phyloP scores from a whole-genome alignment of 2,797 vertebrate species.

The Notolabrus celidotus region DNA sequence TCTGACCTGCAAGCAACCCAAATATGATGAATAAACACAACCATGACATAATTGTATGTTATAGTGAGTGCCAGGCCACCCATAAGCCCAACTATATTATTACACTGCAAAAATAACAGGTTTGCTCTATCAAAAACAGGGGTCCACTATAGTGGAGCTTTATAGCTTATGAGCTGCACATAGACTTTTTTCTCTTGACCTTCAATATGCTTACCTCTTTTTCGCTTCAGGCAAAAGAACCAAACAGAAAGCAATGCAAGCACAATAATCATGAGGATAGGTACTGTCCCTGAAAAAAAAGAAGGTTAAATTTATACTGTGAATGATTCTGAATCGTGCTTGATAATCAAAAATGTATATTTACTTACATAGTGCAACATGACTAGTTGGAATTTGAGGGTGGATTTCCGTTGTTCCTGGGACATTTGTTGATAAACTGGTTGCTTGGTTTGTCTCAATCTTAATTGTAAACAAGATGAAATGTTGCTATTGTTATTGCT shows the following conservation, averaged over 20 bases:
- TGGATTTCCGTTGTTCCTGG: too few species aligned
- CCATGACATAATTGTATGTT: background rate
- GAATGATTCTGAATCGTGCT: background rate
- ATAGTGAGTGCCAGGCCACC: background rate
- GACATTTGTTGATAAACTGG: rapidly evolving
- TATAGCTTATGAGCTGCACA: background rate
- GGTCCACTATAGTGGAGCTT: background rate
- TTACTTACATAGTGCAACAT: background rate
- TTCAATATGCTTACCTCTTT: conserved; percentile 41
- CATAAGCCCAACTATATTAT: background rate
- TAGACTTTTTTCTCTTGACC: background rate
- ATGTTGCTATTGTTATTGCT: background rate
- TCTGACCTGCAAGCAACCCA: conserved; percentile 16
- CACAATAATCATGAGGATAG: rapidly evolving
- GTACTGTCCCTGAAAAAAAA: conserved; percentile 45
- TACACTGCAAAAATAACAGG: background rate
- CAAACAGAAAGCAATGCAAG: background rate
- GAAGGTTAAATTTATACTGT: background rate
- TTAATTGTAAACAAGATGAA: conserved; percentile 5
- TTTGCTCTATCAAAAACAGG: background rate
- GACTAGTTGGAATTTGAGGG: rapidly evolving
- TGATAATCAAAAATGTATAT: background rate
- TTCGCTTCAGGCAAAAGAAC: conserved; percentile 27
- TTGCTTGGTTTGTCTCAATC: background rate
- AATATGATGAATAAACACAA: background rate